A percentile compares a stretch with the other conserved stretches of the same genome.
phyloP scores from a whole-genome alignment of 2,113 vertebrate genomes.

The Malurus cyaneus region DNA sequence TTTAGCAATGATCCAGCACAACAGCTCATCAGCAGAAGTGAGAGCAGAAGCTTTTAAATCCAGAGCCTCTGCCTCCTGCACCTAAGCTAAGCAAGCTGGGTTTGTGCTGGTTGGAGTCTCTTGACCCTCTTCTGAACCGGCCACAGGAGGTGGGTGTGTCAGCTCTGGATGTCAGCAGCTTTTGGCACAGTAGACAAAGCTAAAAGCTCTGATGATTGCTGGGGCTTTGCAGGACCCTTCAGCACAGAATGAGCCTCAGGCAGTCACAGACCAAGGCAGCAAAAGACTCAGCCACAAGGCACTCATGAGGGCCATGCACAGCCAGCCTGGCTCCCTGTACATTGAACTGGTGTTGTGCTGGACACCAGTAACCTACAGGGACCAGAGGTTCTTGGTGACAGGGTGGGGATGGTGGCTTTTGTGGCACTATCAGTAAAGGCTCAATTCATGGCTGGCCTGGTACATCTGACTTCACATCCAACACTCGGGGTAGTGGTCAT shows the following conservation, averaged over 20 bases:
- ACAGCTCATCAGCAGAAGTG: constrained; percentile 21
- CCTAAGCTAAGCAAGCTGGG: not conserved
- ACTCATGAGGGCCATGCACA: not conserved
- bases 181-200: not conserved
- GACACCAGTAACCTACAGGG: not conserved
- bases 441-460: not conserved
- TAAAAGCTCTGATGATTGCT: not conserved
- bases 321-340: not conserved
- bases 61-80: not conserved
- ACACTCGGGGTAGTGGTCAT: not conserved
- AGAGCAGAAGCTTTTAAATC: not conserved
- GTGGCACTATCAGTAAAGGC: not conserved
- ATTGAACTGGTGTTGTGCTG: not conserved
- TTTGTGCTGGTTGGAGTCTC: not conserved
- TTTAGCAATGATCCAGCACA: constrained; percentile 62
- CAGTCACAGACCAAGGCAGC: not conserved
- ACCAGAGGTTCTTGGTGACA: not conserved
- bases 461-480: not conserved
- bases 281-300: not conserved
- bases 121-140: not conserved
- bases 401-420: not conserved
- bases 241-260: not conserved
- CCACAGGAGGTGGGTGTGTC: not conserved
- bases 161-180: not conserved
- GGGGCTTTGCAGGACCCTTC: not conserved